Percentiles rank a stretch among this genome's conserved stretches.
Conservation (phyloP, 1,140 invertebrate species). For the Sesamia nonagrioides region DNA sequence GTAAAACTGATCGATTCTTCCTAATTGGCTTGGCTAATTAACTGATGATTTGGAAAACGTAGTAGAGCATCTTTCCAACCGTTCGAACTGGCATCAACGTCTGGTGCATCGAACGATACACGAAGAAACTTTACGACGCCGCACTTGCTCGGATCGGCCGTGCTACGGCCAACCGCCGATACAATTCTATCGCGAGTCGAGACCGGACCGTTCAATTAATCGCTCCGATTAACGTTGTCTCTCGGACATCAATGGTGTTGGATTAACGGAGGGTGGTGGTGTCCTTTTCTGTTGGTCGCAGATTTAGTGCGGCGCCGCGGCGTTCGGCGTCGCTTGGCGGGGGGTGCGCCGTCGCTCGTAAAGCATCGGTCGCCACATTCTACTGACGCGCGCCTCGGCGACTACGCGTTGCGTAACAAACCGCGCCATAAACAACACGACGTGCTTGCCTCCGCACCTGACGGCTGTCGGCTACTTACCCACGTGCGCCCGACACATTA, state of each 20-base stretch:
- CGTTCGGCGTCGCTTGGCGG: constrained; percentile 78
- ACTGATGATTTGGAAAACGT: constrained; percentile 14
- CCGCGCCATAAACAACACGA: constrained; percentile 84
- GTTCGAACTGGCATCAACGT: constrained; percentile 78
- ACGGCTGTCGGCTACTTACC: constrained; percentile 62
- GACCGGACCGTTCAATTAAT: constrained; percentile 82
- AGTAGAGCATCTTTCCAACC: constrained; percentile 76
- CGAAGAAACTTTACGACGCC: constrained; percentile 87
- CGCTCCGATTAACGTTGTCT: constrained; percentile 81
- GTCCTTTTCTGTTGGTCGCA: constrained; percentile 84
- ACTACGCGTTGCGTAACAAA: constrained; percentile 86
- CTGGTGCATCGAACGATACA: constrained; percentile 87
- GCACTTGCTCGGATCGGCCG: constrained; percentile 81
- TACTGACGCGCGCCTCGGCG: constrained; percentile 86
- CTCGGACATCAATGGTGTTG: constrained; percentile 80
- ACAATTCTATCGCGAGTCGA: constrained; percentile 77
- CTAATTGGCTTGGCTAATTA: background rate
- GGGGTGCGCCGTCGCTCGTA: constrained; percentile 84
- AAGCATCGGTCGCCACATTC: constrained; percentile 87
- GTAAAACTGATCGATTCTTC: background rate
- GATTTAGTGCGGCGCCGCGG: constrained; percentile 86
- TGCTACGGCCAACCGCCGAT: constrained; percentile 76
- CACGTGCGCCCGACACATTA: constrained; percentile 81
- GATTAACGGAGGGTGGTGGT: constrained; percentile 82
- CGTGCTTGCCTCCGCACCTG: constrained; percentile 74